Conservation (phyloP, 2,113 vertebrate species). For the Salvator merianae region DNA sequence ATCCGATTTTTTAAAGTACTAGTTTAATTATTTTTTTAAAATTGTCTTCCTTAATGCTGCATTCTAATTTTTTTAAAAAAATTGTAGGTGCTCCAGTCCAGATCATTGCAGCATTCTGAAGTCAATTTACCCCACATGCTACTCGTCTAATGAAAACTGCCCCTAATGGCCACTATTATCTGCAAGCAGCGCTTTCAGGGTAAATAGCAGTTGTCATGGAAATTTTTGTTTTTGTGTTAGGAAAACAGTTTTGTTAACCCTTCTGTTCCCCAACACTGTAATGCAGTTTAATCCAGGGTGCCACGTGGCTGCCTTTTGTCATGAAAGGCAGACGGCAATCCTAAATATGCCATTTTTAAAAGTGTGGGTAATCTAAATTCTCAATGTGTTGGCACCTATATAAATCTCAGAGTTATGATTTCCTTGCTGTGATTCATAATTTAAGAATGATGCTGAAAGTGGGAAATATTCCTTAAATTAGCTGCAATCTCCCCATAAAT, state of each 20-base stretch:
- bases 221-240: neutral
- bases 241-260: neutral
- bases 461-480: constrained; percentile 25
- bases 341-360: neutral
- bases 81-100: no score
- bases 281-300: neutral
- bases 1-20: no score
- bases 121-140: neutral
- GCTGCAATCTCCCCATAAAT: constrained; percentile 2
- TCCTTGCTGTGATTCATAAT: constrained; percentile 55
- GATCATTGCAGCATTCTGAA: no score
- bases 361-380: no score
- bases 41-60: no score
- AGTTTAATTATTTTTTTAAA: no score
- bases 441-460: constrained; percentile 28
- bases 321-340: neutral
- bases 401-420: neutral
- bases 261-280: no score
- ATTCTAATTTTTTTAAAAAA: no score
- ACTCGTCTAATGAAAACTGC: neutral
- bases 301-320: neutral
- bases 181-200: neutral
- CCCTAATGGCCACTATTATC: neutral
- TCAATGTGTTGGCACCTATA: constrained; percentile 1
- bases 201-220: neutral